These are phyloP conservation scores for Lamprotornis superbus DNA, from an alignment of 2,113 vertebrate species.

Conservation along the genomic window DNA sequence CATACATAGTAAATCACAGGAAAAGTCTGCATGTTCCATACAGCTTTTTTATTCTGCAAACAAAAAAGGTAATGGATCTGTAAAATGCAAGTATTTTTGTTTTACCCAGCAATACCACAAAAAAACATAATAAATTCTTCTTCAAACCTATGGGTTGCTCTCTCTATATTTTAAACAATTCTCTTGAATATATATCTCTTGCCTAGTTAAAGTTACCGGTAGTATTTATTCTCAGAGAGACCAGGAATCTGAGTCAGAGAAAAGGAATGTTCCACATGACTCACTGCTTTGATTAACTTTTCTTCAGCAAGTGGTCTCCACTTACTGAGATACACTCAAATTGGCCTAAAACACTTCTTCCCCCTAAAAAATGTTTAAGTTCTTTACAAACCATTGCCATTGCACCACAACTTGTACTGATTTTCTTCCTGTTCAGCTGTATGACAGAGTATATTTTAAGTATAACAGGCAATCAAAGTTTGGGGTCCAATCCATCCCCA, in stretches of 20 bases:
- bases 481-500: neutral
- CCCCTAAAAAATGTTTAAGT: neutral
- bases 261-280: neutral
- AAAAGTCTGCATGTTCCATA: neutral
- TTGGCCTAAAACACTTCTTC: neutral
- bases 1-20: neutral
- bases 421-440: neutral
- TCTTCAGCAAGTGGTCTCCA: neutral
- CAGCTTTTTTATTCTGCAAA: neutral
- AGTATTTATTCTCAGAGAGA: neutral
- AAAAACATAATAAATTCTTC: neutral
- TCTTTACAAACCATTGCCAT: neutral
- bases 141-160: neutral
- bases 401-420: neutral
- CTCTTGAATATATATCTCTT: neutral
- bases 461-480: neutral
- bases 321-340: neutral
- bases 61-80: neutral
- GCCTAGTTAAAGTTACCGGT: neutral
- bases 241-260: neutral
- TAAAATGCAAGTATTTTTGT: neutral
- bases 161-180: neutral
- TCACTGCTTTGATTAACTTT: neutral
- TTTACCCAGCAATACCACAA: neutral
- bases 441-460: neutral